A percentile compares a stretch with the other conserved stretches of the same genome.
Conservation (phyloP, 2,797 vertebrate genomes). For the Poecilia velifera region DNA sequence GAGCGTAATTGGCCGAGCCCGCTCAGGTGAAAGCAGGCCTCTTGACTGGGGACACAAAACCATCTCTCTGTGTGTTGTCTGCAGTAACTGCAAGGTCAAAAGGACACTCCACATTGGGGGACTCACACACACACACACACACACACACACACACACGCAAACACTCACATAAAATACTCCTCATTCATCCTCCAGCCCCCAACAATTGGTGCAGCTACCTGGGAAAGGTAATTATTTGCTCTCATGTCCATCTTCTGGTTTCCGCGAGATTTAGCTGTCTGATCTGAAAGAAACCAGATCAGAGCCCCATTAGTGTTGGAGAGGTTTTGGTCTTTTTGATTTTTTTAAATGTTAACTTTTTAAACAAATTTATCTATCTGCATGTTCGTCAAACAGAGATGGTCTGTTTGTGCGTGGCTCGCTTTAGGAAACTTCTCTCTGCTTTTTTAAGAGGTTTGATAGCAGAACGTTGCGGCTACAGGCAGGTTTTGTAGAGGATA, state of each 20-base stretch:
- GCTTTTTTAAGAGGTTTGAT: neutral
- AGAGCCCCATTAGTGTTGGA: neutral
- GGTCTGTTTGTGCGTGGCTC: neutral
- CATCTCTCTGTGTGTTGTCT: conserved; percentile 72
- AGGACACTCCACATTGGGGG: conserved; percentile 63
- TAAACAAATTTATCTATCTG: neutral
- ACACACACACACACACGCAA: conserved; percentile 11
- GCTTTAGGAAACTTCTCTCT: neutral
- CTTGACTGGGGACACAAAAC: conserved; percentile 80
- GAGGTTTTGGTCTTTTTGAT: neutral
- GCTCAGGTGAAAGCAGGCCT: conserved; percentile 78
- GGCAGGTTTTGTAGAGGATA: no score
- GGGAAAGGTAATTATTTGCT: conserved; percentile 82
- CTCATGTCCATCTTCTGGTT: conserved; percentile 69
- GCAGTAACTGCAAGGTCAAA: conserved; percentile 70
- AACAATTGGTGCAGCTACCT: conserved; percentile 72
- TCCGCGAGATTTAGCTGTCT: conserved; percentile 55
- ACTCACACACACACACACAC: conserved; percentile 23
- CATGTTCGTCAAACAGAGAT: neutral
- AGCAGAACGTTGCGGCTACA: neutral
- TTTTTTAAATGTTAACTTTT: neutral
- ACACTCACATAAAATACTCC: conserved; percentile 55
- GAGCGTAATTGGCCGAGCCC: conserved; percentile 67
- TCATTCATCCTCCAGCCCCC: conserved; percentile 68
- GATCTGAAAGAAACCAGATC: conserved; percentile 49